phyloP scores from a whole-genome alignment of 2,888 invertebrate genomes.

The Macrophya alboannulata region DNA sequence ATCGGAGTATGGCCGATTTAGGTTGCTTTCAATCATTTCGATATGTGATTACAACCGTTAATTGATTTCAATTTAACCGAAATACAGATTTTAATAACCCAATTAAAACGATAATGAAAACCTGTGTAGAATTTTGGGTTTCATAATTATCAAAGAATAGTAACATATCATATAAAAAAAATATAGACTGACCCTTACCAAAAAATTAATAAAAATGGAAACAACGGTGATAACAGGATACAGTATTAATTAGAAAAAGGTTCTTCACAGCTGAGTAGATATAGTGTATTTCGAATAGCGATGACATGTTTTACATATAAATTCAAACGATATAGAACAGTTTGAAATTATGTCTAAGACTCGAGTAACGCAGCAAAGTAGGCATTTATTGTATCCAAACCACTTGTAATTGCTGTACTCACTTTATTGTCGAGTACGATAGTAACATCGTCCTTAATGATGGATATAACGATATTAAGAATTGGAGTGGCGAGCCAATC shows the following conservation, averaged over 20 bases:
- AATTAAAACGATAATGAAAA: slow-evolving; percentile 1
- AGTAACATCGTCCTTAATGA: neutral
- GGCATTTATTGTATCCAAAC: neutral
- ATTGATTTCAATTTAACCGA: neutral
- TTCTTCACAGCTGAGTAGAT: neutral
- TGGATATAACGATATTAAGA: neutral
- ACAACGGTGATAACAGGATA: neutral
- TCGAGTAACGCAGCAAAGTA: neutral
- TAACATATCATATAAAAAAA: neutral
- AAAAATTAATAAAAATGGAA: neutral
- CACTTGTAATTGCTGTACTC: neutral
- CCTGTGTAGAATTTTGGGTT: neutral
- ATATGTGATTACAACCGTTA: neutral
- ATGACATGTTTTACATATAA: neutral
- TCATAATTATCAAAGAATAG: neutral
- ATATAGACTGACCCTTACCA: neutral
- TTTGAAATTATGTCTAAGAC: neutral
- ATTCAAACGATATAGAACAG: neutral
- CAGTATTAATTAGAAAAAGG: neutral
- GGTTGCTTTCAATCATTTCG: neutral
- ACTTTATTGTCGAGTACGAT: neutral
- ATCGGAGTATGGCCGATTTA: neutral
- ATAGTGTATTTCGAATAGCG: slow-evolving; percentile 20
- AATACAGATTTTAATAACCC: neutral
- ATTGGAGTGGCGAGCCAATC: slow-evolving; percentile 31